phyloP scores from a whole-genome alignment of 2,113 vertebrate species.

The Pachypanchax playfairii region DNA sequence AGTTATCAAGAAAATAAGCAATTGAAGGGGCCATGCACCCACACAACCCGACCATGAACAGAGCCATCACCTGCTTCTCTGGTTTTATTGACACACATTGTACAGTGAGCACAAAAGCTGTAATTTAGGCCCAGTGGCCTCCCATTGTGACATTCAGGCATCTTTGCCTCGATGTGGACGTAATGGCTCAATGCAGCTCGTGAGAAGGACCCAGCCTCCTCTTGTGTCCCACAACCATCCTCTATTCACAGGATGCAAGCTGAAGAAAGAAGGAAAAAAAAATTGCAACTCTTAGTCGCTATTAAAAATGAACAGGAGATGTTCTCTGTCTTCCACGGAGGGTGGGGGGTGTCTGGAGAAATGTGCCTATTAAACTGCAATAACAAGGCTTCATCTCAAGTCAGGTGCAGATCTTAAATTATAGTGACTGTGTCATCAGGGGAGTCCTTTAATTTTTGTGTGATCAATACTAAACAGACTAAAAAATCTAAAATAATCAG shows the following conservation, averaged over 20 bases:
- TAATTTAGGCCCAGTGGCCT: slow-evolving; percentile 39
- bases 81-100: slow-evolving; percentile 51
- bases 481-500: not conserved
- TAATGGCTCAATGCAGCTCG: slow-evolving; percentile 40
- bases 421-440: not conserved
- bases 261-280: slow-evolving; percentile 2
- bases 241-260: slow-evolving; percentile 18
- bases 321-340: not conserved
- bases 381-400: slow-evolving; percentile 1
- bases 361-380: slow-evolving; percentile 5
- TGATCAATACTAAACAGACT: not conserved
- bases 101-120: slow-evolving; percentile 51
- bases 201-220: slow-evolving; percentile 10
- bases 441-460: not conserved
- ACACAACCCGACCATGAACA: slow-evolving; percentile 9
- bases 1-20: slow-evolving; percentile 40
- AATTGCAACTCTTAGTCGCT: slow-evolving; percentile 20
- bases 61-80: slow-evolving; percentile 57
- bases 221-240: slow-evolving; percentile 1
- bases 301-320: slow-evolving; percentile 27
- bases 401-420: slow-evolving; percentile 2
- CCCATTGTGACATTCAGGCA: slow-evolving; percentile 50
- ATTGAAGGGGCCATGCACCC: slow-evolving; percentile 19
- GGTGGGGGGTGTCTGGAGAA: slow-evolving; percentile 2
- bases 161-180: slow-evolving; percentile 36